Evolutionary conservation across 2,888 invertebrate species (phyloP), one percentile per base, ranked within the genome.

Genomic region (Mythimna ferrago): DNA sequence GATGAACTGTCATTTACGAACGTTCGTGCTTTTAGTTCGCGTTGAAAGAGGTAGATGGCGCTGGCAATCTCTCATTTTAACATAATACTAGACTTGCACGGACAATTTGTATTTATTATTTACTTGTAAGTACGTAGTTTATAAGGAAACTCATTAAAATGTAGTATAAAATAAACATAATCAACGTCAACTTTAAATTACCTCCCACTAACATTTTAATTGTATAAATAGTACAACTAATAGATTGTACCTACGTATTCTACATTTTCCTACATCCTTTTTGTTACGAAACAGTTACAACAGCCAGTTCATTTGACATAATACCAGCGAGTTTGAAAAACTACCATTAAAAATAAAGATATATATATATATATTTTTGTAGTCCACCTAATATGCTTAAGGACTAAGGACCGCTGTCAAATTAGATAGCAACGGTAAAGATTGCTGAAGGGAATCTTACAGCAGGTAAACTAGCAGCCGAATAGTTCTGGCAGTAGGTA

Each of bases 1-100:
- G 7, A 21, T 3, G 57, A 38, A 2, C 6, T 11, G 19, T 32
- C 16, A 19, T 9, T 57, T 19, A 26, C 5, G 16, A 53, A 38
- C 19, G 41, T 53, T 5, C 16, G 5, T 14, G 21, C 11, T 11
- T 41, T 41, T 41, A 66, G 67, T 78, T 66, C 60, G 6, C 32
- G 16, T 11, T 38, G 4, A 41, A 66, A 21, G 1, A 61, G 3
- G 10, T 67, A 73, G 79, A 79, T 79, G 79, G 79, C 81, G 81
- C 56, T 67, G 56, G 7, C 10, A 56, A 19, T 11, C 9, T 14
- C 21, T 48, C 5, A 11, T 56, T 54, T 6, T 9, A 61, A 16
- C 26, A 41, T n/a, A 11, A 48, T 10, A 14, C 14, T 5, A n/a
- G 32, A 19, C 10, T n/a, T n/a, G 21, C 19, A 19, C 11, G 2